A percentile compares a stretch with the other conserved stretches of the same genome.
phyloP scores from a whole-genome alignment of 2,888 invertebrate genomes.

The Labia minor region DNA sequence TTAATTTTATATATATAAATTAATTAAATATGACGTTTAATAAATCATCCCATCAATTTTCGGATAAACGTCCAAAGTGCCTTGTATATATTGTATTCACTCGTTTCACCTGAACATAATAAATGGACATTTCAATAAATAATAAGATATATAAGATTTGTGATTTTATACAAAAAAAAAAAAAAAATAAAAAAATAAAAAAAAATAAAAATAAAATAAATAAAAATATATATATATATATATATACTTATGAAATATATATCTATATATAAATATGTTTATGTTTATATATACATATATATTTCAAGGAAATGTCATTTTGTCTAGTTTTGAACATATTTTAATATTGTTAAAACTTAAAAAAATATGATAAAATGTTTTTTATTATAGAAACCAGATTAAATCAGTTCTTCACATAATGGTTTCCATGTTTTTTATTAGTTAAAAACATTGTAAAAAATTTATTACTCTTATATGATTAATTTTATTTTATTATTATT shows the following conservation, averaged over 20 bases:
- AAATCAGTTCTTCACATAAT: background rate
- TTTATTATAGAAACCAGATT: background rate
- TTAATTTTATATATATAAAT: too few relatives aligned
- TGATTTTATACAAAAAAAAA: background rate
- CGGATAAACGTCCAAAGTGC: background rate
- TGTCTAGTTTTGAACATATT: conserved; percentile 7
- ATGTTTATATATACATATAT: background rate
- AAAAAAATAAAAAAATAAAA: background rate
- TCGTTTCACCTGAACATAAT: background rate
- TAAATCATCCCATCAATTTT: background rate
- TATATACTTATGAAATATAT: too few relatives aligned
- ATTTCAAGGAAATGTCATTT: background rate
- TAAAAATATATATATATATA: too few relatives aligned
- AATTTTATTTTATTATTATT: background rate
- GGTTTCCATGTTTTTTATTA: background rate
- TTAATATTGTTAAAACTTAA: conserved; percentile 3
- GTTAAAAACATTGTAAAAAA: background rate
- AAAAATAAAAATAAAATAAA: too few relatives aligned
- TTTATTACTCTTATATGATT: background rate
- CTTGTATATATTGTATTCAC: conserved; percentile 6
- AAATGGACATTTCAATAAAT: background rate
- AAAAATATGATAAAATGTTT: background rate
- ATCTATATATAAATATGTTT: too few relatives aligned
- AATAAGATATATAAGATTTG: background rate
- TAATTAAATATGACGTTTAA: background rate